A percentile compares a stretch with the other conserved stretches of the same genome.
Evolutionary conservation across 53 echinoderm and acorn worm genomes (phyloP).

Genomic region (Mesocentrotus franciscanus): DNA sequence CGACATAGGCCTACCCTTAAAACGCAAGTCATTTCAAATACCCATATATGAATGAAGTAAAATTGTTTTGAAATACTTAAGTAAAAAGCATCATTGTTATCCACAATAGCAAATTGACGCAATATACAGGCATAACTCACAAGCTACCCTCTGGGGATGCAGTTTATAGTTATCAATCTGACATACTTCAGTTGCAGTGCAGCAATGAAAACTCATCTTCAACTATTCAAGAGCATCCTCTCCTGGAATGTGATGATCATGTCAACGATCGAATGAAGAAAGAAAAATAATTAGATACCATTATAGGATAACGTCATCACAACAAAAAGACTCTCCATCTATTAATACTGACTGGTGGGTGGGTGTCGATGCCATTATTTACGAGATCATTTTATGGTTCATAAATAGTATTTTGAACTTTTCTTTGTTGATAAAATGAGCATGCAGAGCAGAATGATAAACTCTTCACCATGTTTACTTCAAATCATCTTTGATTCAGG

Average conservation of each 20-base stretch:
- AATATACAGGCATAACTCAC: too few relatives aligned
- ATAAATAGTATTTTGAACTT: neutral
- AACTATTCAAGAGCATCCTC: neutral
- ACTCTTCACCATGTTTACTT: neutral
- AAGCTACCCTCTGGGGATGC: too few relatives aligned
- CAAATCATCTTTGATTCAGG: neutral
- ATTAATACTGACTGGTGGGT: neutral
- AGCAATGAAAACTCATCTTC: neutral
- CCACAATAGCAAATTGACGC: too few relatives aligned
- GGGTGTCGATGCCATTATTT: neutral
- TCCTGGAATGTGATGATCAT: neutral
- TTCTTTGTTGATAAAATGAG: neutral
- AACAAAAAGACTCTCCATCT: neutral
- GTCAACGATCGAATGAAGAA: neutral
- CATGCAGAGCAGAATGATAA: neutral
- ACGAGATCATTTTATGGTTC: neutral
- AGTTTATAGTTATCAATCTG: neutral
- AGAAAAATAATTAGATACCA: conserved; percentile 4
- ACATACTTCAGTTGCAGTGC: neutral
- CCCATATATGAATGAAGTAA: neutral
- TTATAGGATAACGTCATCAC: neutral
- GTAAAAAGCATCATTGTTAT: neutral
- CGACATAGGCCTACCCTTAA: neutral
- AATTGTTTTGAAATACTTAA: neutral
- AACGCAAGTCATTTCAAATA: neutral